A percentile compares a stretch with the other conserved stretches of the same genome.
Evolutionary conservation across 2,113 vertebrate genomes (phyloP).

Genomic region (Cephalophus harveyi): DNA sequence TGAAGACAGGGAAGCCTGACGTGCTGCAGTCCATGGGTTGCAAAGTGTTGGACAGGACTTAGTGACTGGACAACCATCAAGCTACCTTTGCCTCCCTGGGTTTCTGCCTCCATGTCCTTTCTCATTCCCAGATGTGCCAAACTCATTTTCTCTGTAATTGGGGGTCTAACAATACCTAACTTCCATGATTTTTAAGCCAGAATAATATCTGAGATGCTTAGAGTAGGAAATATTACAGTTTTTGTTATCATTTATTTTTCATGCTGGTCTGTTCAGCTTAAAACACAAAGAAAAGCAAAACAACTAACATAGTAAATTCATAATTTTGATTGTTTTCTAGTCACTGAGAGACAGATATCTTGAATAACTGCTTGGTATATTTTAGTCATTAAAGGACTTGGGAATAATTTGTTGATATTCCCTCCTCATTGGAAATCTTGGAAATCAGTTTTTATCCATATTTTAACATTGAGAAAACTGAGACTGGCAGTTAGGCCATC

Average conservation of each 20-base stretch:
- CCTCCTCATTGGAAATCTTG: slow-evolving; percentile 29
- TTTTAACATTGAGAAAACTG: slow-evolving; percentile 42
- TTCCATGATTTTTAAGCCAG: background rate
- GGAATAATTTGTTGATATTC: background rate
- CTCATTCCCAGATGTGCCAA: background rate
- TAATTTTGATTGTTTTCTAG: background rate
- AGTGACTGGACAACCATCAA: background rate
- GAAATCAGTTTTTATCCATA: slow-evolving; percentile 31
- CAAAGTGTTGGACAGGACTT: background rate
- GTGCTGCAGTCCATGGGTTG: background rate
- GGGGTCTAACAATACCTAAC: background rate
- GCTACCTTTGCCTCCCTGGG: background rate
- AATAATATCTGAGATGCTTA: background rate
- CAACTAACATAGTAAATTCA: background rate
- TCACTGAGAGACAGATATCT: background rate
- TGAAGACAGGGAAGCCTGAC: background rate
- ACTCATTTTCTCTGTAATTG: background rate
- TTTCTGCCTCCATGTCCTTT: background rate
- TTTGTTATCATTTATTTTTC: background rate
- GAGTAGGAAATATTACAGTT: background rate
- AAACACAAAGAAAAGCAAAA: background rate
- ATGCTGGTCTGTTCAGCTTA: background rate
- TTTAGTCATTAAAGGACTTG: slow-evolving; percentile 19
- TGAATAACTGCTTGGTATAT: slow-evolving; percentile 7
- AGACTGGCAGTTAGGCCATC: slow-evolving; percentile 14